phyloP scores from a whole-genome alignment of 2,888 invertebrate genomes.

The Heliconius aoede region DNA sequence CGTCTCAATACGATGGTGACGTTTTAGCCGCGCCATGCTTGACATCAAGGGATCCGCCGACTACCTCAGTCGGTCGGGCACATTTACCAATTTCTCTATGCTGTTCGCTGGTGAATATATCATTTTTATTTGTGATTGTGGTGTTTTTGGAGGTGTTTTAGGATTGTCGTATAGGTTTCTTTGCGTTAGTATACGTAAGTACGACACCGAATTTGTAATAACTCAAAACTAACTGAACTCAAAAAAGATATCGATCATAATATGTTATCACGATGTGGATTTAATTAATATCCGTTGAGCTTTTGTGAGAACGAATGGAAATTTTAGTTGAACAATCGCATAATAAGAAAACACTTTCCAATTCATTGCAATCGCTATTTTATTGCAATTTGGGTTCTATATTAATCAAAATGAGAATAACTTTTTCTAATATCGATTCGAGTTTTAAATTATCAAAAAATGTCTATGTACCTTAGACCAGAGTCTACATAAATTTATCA shows the following conservation, averaged over 20 bases:
- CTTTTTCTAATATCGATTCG: no score
- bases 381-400: no score
- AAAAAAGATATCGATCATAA: no score
- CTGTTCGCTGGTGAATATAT: slow-evolving; percentile 92
- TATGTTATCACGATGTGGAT: no score
- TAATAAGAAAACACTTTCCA: no score
- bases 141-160: slow-evolving; percentile 50
- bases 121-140: slow-evolving; percentile 60
- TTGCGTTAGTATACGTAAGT: slow-evolving; percentile 5
- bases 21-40: slow-evolving; percentile 85
- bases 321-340: no score
- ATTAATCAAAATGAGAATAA: no score
- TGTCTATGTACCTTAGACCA: not conserved
- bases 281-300: no score
- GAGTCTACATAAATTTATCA: not conserved
- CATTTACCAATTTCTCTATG: slow-evolving; percentile 97
- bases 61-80: slow-evolving; percentile 94
- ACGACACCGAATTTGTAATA: not conserved
- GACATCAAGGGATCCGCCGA: slow-evolving; percentile 96
- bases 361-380: no score
- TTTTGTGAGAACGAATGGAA: no score
- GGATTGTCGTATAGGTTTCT: slow-evolving; percentile 16
- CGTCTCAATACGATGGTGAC: slow-evolving; percentile 65
- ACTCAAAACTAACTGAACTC: no score
- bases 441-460: not conserved